These are phyloP conservation scores for Brachionichthys hirsutus DNA, from an alignment of 2,113 vertebrate genomes.

Conservation along the genomic window DNA sequence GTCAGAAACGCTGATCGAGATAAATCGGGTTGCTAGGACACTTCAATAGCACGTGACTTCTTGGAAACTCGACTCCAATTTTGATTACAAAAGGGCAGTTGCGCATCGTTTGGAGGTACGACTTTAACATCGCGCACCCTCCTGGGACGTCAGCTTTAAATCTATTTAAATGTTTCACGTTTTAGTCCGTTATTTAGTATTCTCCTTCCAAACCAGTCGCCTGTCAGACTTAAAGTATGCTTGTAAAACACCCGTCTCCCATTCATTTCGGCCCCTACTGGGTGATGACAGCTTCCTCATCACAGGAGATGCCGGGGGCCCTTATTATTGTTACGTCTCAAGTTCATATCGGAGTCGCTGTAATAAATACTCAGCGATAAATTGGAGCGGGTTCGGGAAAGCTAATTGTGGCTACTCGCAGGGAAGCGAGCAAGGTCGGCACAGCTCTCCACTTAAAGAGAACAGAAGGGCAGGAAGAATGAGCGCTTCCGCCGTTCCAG, in stretches of 20 bases:
- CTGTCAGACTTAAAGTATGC: no score
- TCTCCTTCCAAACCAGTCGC: no score
- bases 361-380: slow-evolving; percentile 17
- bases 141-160: no score
- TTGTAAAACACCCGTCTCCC: neutral
- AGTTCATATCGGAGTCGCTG: slow-evolving; percentile 20
- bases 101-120: no score
- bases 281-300: slow-evolving; percentile 23
- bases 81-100: no score
- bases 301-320: slow-evolving; percentile 26
- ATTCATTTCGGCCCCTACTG: neutral
- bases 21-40: no score
- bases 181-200: no score
- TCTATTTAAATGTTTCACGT: no score
- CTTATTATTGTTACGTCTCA: slow-evolving; percentile 26
- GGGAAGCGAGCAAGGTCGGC: slow-evolving; percentile 40
- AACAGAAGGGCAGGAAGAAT: slow-evolving; percentile 1
- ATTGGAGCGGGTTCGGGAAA: slow-evolving; percentile 12
- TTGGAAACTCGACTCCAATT: no score
- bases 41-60: no score
- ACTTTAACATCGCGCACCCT: no score
- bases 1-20: no score
- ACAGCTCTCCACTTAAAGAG: slow-evolving; percentile 23
- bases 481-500: slow-evolving; percentile 31
- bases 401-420: slow-evolving; percentile 28